Evolutionary conservation across 2,797 vertebrate species (phyloP).

Genomic region (Momotus momota): DNA sequence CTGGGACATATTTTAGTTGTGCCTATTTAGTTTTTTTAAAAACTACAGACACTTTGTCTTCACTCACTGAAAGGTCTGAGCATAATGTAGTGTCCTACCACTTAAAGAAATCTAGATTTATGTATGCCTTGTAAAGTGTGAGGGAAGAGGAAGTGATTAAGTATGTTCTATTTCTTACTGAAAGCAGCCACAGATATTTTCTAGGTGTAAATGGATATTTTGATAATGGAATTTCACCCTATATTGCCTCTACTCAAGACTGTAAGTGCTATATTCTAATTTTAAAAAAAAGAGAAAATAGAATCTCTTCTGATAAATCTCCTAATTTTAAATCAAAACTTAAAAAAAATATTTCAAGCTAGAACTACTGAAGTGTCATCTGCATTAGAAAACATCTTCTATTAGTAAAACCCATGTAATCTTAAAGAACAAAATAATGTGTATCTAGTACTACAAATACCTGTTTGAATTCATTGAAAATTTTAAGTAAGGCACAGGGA

Average conservation of each 20-base stretch:
- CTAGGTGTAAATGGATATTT: not conserved
- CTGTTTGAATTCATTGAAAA: not conserved
- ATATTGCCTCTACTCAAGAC: not conserved
- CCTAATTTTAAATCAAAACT: not conserved
- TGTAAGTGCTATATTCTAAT: not conserved
- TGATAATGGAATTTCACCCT: not conserved
- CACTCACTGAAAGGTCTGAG: not conserved
- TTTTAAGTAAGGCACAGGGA: not conserved
- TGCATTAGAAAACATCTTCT: not conserved
- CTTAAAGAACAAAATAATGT: not conserved
- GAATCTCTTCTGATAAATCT: not conserved
- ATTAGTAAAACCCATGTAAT: not conserved
- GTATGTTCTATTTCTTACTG: not conserved
- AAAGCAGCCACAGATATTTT: not conserved
- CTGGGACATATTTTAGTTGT: not conserved
- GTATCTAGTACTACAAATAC: not conserved
- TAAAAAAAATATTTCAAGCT: not conserved
- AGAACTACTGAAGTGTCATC: not conserved
- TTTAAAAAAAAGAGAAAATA: not conserved
- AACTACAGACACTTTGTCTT: not conserved
- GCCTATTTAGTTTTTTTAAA: not conserved
- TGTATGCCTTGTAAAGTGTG: not conserved
- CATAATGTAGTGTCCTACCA: not conserved
- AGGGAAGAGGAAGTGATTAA: not conserved
- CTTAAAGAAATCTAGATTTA: not conserved